phyloP scores from a whole-genome alignment of 2,113 vertebrate genomes.

The Erpornis zantholeuca region DNA sequence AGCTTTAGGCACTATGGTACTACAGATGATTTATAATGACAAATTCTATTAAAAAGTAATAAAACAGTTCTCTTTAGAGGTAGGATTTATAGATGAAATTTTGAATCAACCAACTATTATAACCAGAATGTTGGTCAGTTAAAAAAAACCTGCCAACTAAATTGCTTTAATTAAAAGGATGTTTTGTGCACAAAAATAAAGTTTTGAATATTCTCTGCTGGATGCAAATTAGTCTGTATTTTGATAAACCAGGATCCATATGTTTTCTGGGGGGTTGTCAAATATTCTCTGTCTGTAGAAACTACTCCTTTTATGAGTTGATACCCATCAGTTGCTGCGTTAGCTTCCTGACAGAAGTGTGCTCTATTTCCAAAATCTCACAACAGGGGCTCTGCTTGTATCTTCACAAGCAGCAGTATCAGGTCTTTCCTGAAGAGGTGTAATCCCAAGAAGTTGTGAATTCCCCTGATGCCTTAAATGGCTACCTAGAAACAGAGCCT shows the following conservation, averaged over 20 bases:
- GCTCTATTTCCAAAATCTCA: not conserved
- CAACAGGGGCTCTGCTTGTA: not conserved
- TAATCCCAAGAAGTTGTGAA: not conserved
- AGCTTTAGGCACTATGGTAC: not conserved
- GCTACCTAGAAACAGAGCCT: too few relatives aligned
- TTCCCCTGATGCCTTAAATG: too few relatives aligned
- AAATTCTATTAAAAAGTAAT: slow-evolving; percentile 14
- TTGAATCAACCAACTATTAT: not conserved
- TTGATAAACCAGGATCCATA: not conserved
- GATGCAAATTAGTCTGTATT: not conserved
- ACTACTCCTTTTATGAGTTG: not conserved
- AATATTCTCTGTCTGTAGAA: not conserved
- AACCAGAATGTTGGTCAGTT: not conserved
- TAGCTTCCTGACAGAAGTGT: not conserved
- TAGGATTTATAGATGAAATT: not conserved
- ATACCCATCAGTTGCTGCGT: not conserved
- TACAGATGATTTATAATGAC: not conserved
- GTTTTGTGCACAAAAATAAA: not conserved
- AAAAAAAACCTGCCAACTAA: not conserved
- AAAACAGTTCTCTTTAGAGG: not conserved
- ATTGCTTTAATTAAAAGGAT: not conserved
- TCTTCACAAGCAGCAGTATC: not conserved
- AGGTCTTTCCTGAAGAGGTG: not conserved
- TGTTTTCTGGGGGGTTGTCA: not conserved
- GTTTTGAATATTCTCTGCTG: not conserved